A percentile compares a stretch with the other conserved stretches of the same genome.
Evolutionary conservation across 2,888 invertebrate species (phyloP).

Genomic region (Pterobdella sp.): DNA sequence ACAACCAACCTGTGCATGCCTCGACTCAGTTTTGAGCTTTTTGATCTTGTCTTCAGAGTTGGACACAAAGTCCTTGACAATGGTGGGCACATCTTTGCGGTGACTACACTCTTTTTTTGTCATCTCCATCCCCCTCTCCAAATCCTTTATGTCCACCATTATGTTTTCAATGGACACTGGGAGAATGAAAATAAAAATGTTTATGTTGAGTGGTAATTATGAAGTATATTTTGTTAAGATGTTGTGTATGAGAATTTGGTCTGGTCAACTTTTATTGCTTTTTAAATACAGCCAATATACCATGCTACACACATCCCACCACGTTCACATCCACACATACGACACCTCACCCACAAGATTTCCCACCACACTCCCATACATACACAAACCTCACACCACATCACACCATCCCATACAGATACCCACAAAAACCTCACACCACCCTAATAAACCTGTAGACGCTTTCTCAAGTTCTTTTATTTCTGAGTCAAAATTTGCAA

Average conservation of each 20-base stretch:
- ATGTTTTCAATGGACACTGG: constrained; percentile 90
- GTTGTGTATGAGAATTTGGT: no score
- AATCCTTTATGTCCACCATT: constrained; percentile 78
- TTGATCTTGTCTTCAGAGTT: constrained; percentile 25
- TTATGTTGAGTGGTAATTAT: no score
- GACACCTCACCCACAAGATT: no score
- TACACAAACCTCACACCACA: not conserved
- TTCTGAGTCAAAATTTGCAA: constrained; percentile 83
- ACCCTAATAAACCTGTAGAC: constrained; percentile 1
- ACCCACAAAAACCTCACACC: not conserved
- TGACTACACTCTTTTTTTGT: constrained; percentile 65
- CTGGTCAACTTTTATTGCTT: no score
- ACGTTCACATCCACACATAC: no score
- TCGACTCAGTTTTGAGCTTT: constrained; percentile 18
- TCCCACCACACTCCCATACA: not conserved
- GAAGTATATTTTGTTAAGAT: no score
- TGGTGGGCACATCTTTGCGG: constrained; percentile 7
- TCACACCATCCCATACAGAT: not conserved
- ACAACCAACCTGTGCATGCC: constrained; percentile 3
- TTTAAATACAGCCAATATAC: no score
- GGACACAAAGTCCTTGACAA: constrained; percentile 20
- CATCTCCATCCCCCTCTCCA: constrained; percentile 92
- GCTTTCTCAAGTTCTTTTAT: constrained; percentile 65
- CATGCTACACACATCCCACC: no score
- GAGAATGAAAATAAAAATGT: not conserved